Evolutionary conservation across 2,888 invertebrate species (phyloP), one percentile per base, ranked within the genome.

Genomic region (Antitype chi): DNA sequence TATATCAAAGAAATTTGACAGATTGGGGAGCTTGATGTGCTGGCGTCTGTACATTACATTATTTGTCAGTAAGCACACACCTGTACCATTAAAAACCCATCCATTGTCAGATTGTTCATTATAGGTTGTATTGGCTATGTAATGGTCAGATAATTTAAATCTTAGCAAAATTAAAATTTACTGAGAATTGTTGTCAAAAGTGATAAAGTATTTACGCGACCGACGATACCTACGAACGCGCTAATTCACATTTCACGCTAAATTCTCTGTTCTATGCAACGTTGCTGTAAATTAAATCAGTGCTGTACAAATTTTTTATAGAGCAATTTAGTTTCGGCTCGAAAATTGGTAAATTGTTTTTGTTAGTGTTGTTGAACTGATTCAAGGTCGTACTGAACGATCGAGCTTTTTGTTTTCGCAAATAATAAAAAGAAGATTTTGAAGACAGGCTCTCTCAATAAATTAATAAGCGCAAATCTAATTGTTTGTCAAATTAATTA

Each of bases 181-280:
- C 32, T n/a, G 53, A 23, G 17, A 32, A 20, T 57, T 7, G 3
- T 32, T 59, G 57, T 20, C 32, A 57, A 57, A 32, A 32, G n/a
- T n/a, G 57, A 57, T 68, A 38, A 32, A 11, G n/a, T 11, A 38
- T n/a, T 68, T 38, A 38, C 32, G n/a, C 38, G 20, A 4, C 32
- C 32, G 32, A n/a, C n/a, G 20, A n/a, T 38, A n/a, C n/a, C 47
- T 13, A n/a, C 4, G 74, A 72, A 80, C 80, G 74, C 74, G 80
- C 77, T 87, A 88, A 88, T 81, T 88, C 69, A 76, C 57, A 77
- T 83, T 88, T 83, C 89, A 88, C 84, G 80, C 79, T 82, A 76
- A 85, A 89, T 83, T 87, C 66, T 49, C 78, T 70, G 60, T 67
- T 83, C 68, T 76, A 82, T 86, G 86, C 74, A 82, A 77, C 47